Conservation (phyloP, 2,888 invertebrate species). For the Anticlea derivata region DNA sequence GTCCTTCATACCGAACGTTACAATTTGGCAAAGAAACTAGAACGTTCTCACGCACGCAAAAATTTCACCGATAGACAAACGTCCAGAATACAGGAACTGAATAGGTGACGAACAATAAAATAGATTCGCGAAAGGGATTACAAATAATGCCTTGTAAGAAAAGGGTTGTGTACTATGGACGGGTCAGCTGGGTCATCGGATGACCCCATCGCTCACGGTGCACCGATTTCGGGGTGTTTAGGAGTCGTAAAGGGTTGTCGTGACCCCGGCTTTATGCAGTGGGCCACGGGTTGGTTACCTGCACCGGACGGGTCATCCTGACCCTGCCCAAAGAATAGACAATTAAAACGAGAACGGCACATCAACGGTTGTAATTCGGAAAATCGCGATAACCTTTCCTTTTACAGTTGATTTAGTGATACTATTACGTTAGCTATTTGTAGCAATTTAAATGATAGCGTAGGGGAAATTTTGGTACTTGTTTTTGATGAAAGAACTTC, state of each 20-base stretch:
- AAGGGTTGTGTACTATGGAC: conserved; percentile 70
- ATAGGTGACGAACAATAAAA: conserved; percentile 73
- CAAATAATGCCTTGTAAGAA: conserved; percentile 83
- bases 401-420: conserved; percentile 51
- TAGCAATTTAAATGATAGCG: conserved; percentile 44
- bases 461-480: conserved; percentile 35
- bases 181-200: conserved; percentile 78
- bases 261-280: conserved; percentile 62
- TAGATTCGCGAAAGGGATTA: conserved; percentile 85
- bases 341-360: conserved; percentile 79
- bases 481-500: conserved; percentile 20
- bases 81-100: conserved; percentile 62
- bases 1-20: conserved; percentile 64
- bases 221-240: conserved; percentile 79
- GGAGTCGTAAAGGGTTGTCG: conserved; percentile 77
- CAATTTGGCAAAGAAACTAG: conserved; percentile 80
- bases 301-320: conserved; percentile 58
- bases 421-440: conserved; percentile 55
- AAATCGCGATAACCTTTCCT: conserved; percentile 77
- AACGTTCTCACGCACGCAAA: conserved; percentile 83
- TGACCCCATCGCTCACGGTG: conserved; percentile 83
- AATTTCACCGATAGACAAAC: conserved; percentile 75
- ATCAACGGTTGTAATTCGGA: conserved; percentile 68
- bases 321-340: conserved; percentile 68
- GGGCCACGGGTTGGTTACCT: conserved; percentile 80